Evolutionary conservation across 2,888 invertebrate species (phyloP), one percentile per base, ranked within the genome.

Genomic region (Diplolepis rosae): DNA sequence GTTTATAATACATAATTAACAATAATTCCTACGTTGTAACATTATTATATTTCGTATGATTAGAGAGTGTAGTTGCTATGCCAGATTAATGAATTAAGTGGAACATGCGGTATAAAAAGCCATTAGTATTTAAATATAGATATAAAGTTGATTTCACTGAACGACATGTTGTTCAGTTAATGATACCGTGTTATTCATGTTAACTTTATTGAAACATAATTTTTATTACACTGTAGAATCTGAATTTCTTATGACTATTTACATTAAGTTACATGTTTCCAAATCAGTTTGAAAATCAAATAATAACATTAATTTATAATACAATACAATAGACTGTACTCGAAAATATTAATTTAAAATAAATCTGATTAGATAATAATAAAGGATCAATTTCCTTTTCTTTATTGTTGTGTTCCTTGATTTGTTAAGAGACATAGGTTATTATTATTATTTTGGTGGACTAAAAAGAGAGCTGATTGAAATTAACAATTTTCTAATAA

Each of bases 351-450:
- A 88, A 87, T 87, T 88, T 85, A 88, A 87, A 88, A 88, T 88
- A 88, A 85, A 88, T 88, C 88, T 88, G 87, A 88, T 88, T 88
- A 88, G 88, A 87, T 88, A 88, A 88, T 88, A 88, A 88, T 88
- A 85, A 85, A 85, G 80, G 73, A 77, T 72, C 75, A 74, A 77
- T 75, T 52, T 18, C 56, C 51, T 27, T n/a, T 39, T 70, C 39
- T 70, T 42, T 35, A 11, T 71, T 72, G 71, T 22, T 2, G 15
- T 18, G 24, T 32, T 11, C 18, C 9, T 22, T 11, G 9, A 9
- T 4, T 45, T 3, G 22, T 22, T 45, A 45, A n/a, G n/a, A n/a
- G n/a, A n/a, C n/a, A n/a, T n/a, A n/a, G n/a, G n/a, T n/a, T n/a
- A n/a, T n/a, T n/a, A n/a, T n/a, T n/a, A n/a, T n/a, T n/a, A n/a